Evolutionary conservation across 1,140 invertebrate genomes (phyloP).

Genomic region (Cydia fagiglandana): DNA sequence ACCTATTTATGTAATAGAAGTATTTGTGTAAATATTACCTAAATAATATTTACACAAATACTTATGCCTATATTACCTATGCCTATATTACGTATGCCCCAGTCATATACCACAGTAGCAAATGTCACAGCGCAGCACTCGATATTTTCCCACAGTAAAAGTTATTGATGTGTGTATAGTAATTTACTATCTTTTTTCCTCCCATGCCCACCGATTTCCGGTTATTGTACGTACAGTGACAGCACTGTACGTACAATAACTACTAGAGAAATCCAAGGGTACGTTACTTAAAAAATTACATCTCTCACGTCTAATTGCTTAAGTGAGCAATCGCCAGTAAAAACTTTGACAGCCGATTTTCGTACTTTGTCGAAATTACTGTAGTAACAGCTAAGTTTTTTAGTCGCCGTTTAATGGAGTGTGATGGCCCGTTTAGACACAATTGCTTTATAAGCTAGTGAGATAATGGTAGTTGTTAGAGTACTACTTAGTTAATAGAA

Average conservation of each 20-base stretch:
- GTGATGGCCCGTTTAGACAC: constrained; percentile 17
- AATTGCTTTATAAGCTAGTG: background rate
- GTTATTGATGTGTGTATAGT: too few relatives aligned
- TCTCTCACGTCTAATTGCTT: constrained; percentile 30
- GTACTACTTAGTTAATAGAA: background rate
- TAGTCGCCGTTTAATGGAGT: constrained; percentile 14
- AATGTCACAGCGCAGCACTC: background rate
- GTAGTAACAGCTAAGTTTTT: constrained; percentile 21
- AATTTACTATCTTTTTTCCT: background rate
- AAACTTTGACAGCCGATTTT: constrained; percentile 23
- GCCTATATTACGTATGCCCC: constrained; percentile 13
- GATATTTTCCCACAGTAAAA: background rate
- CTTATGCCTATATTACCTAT: too few relatives aligned
- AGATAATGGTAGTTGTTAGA: background rate
- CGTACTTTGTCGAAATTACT: constrained; percentile 21
- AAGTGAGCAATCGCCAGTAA: constrained; percentile 27
- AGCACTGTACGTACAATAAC: background rate
- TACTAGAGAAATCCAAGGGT: constrained; percentile 14
- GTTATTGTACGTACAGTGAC: background rate
- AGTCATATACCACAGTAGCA: background rate
- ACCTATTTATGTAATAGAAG: too few relatives aligned
- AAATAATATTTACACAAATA: too few relatives aligned
- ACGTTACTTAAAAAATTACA: constrained; percentile 29
- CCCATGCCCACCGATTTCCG: background rate
- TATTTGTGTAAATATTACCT: too few relatives aligned